Percentiles rank a stretch among this genome's conserved stretches.
Conservation (phyloP, 1,140 invertebrate genomes). For the Rhysida immarginata region DNA sequence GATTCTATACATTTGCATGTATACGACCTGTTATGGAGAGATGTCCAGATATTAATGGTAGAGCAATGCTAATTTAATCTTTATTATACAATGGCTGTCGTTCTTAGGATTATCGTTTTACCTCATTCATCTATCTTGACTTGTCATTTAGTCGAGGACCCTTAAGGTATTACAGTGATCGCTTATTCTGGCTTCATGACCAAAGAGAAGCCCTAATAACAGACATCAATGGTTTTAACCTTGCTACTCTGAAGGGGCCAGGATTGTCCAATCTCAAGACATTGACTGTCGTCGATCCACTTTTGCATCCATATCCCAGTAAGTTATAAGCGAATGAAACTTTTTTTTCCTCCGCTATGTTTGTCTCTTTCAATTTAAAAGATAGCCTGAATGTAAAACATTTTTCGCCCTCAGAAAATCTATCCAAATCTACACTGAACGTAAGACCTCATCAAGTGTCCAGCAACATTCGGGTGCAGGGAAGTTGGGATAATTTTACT, state of each 20-base stretch:
- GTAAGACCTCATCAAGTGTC: conserved; percentile 43
- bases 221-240: conserved; percentile 56
- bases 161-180: conserved; percentile 58
- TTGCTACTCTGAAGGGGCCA: conserved; percentile 48
- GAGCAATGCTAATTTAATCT: too few species aligned
- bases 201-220: conserved; percentile 56
- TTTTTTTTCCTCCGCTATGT: too few species aligned
- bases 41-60: too few species aligned
- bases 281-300: conserved; percentile 53
- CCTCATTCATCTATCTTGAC: neutral
- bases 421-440: conserved; percentile 1
- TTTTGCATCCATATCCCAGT: conserved; percentile 41
- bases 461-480: conserved; percentile 45
- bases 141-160: conserved; percentile 29
- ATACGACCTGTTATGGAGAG: too few species aligned
- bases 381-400: too few species aligned
- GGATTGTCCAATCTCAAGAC: conserved; percentile 46
- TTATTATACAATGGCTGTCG: too few species aligned
- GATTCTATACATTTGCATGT: too few species aligned
- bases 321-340: conserved; percentile 9
- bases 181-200: conserved; percentile 63
- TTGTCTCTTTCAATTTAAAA: too few species aligned
- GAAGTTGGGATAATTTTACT: conserved; percentile 55
- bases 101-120: neutral
- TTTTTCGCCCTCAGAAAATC: conserved; percentile 1